Evolutionary conservation across 2,888 invertebrate species (phyloP).

Genomic region (Sussaba pulchella): DNA sequence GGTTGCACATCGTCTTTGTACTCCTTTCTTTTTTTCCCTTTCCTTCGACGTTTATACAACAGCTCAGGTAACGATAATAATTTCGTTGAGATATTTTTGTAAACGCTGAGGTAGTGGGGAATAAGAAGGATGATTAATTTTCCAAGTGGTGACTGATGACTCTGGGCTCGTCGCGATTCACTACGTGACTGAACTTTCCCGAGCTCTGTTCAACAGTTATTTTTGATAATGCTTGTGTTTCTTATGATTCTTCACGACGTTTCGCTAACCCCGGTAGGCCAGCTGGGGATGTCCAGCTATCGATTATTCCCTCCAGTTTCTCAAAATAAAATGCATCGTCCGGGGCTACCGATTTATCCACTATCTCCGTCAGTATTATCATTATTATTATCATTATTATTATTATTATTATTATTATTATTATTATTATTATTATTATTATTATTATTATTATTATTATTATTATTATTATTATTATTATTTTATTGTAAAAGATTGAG

Average conservation of each 20-base stretch:
- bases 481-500: not conserved
- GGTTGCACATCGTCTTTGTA: too few species aligned
- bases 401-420: too few species aligned
- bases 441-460: too few species aligned
- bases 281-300: not conserved
- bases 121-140: constrained; percentile 19
- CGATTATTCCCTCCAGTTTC: constrained; percentile 5
- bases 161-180: constrained; percentile 27
- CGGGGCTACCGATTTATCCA: not conserved
- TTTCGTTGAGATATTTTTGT: constrained; percentile 27
- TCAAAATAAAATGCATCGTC: constrained; percentile 10
- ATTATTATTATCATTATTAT: too few species aligned
- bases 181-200: constrained; percentile 6
- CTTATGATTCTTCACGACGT: constrained; percentile 6
- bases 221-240: constrained; percentile 24
- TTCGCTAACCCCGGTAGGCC: not conserved
- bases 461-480: too few species aligned
- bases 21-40: not conserved
- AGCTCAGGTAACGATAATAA: too few species aligned
- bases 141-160: constrained; percentile 21
- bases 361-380: not conserved
- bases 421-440: too few species aligned
- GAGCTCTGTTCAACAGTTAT: constrained; percentile 10
- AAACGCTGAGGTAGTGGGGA: not conserved
- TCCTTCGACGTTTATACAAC: not conserved